Evolutionary conservation across 92 coral and sea anemone genomes (phyloP).

Genomic region (Pocillopora meandrina): DNA sequence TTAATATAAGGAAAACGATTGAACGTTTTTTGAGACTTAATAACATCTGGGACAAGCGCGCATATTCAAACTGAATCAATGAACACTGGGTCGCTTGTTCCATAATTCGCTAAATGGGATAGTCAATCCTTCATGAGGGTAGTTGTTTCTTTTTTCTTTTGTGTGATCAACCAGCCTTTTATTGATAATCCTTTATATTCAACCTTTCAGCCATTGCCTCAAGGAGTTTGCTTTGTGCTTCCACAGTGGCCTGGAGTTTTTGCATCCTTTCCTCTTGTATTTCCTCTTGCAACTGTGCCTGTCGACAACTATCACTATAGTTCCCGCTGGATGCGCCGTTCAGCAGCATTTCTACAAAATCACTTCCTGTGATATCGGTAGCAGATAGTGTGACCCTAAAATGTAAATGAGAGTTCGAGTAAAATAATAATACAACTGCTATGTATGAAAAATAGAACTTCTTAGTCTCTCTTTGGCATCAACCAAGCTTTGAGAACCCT

Average conservation of each 20-base stretch:
- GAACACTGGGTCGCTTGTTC: no score
- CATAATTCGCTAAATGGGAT: no score
- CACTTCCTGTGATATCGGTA: conserved; percentile 1
- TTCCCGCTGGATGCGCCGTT: background rate
- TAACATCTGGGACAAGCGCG: no score
- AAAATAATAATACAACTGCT: background rate
- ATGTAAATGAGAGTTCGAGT: background rate
- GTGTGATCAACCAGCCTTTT: background rate
- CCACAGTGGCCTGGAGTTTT: conserved; percentile 47
- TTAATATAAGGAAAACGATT: no score
- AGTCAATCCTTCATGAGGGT: no score
- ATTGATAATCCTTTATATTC: background rate
- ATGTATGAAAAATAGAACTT: background rate
- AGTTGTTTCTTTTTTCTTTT: no score
- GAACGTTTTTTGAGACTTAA: no score
- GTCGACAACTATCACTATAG: background rate
- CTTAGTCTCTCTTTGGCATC: no score
- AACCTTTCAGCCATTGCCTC: conserved; percentile 57
- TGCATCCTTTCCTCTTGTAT: background rate
- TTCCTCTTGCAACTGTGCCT: background rate
- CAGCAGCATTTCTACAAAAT: conserved; percentile 34
- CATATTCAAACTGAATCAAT: no score
- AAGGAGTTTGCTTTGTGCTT: conserved; percentile 72
- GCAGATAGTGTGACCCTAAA: conserved; percentile 24
- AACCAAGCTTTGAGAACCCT: no score